Evolutionary conservation across 2,888 invertebrate species (phyloP), one percentile per base, ranked within the genome.

Genomic region (Eucera pruinosa): DNA sequence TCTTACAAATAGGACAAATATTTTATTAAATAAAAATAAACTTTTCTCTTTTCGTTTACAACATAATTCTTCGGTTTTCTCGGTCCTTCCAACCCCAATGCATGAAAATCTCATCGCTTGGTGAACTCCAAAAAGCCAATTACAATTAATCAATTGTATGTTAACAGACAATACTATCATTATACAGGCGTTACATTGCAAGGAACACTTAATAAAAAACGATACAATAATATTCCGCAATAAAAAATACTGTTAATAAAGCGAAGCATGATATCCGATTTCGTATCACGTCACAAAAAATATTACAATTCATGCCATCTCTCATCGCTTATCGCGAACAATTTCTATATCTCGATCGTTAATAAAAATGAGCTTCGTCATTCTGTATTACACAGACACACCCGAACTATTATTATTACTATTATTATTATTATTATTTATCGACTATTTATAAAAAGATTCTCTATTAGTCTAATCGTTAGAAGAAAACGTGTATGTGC

Each of bases 81-180:
- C 61, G 39, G 80, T 80, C 55, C 64, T 64, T 67, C 69, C 79
- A 61, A 71, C 54, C 67, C 48, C 55, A 20, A 47, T 27, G 52
- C 39, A 64, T 41, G 36, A 60, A 43, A 66, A 77, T 39, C 66
- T 69, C 25, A 25, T 27, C 41, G 23, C 41, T 50, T 43, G 60
- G 13, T 23, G 58, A 61, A 36, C 20, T 50, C 41, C 55, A 7
- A 30, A n/a, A 58, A 62, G 48, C 50, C 57, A 45, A 70, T 69
- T 47, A 68, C 60, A 54, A 47, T 45, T 15, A 58, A 48, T 68
- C 11, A 15, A 45, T 47, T 41, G 3, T n/a, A 43, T 18, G 20
- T 54, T 73, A 69, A 52, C 33, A 27, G 13, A 45, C 64, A 39
- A 25, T 18, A n/a, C n/a, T 15, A 27, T 52, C 20, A 41, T 48